These are phyloP conservation scores for Ladona fulva DNA, from an alignment of 1,140 invertebrate genomes.

Conservation along the genomic window DNA sequence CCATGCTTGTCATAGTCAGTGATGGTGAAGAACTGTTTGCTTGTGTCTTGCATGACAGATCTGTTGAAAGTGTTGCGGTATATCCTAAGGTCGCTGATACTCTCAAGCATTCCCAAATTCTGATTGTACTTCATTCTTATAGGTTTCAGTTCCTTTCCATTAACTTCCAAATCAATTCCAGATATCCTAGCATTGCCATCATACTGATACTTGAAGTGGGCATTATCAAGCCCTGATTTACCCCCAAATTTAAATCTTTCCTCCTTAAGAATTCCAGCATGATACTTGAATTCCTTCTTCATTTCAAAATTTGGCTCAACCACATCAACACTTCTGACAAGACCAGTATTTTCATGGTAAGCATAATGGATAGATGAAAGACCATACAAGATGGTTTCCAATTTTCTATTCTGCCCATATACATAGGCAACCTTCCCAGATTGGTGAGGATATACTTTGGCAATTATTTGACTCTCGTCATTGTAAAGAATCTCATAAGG, in stretches of 20 bases:
- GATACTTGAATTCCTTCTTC: conserved; percentile 81
- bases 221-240: conserved; percentile 74
- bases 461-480: conserved; percentile 76
- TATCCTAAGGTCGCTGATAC: conserved; percentile 73
- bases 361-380: conserved; percentile 79
- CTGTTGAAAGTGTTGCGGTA: conserved; percentile 77
- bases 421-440: conserved; percentile 81
- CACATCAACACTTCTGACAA: conserved; percentile 77
- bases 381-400: conserved; percentile 76
- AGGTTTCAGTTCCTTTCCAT: conserved; percentile 62
- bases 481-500: conserved; percentile 86
- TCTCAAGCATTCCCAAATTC: conserved; percentile 74
- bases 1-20: conserved; percentile 78
- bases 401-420: conserved; percentile 71
- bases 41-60: conserved; percentile 77
- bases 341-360: conserved; percentile 73
- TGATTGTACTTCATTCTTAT: conserved; percentile 76
- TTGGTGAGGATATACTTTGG: conserved; percentile 83
- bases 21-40: conserved; percentile 78
- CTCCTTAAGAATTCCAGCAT: conserved; percentile 79
- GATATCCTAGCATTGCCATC: conserved; percentile 78
- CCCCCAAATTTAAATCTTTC: conserved; percentile 75
- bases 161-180: conserved; percentile 78
- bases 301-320: conserved; percentile 78
- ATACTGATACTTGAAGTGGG: conserved; percentile 82